Evolutionary conservation across 2,888 invertebrate genomes (phyloP), one percentile per base, ranked within the genome.

Genomic region (Brachypalpus laphriformis): DNA sequence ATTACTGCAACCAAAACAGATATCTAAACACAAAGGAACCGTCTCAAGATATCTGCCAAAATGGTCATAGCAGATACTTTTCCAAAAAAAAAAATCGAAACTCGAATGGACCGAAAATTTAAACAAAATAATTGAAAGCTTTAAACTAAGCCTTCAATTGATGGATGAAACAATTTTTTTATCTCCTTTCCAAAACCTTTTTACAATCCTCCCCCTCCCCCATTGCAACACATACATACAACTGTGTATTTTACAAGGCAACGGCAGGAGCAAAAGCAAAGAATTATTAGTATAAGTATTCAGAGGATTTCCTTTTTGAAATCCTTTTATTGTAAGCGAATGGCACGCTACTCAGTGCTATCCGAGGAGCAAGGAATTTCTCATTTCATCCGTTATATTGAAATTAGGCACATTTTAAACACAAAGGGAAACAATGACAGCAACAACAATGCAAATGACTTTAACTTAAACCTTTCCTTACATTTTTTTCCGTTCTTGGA

Each of bases 301-400:
- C 22, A 9, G 61, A 47, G 72, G 71, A 63, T 78, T 82, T 82
- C 72, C 82, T 78, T 82, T 82, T 82, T 77, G 82, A 78, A 68
- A 72, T 82, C 72, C 72, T 68, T 66, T 72, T 72, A 77, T 45
- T 57, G 70, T 65, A 71, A 77, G 59, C 61, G 20, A 51, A 47
- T 45, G 61, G 37, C 63, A 45, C 61, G 59, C 49, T 11, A 31
- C 34, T 5, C 37, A 47, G 34, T 56, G 37, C 65, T 31, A 47
- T 28, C 51, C 16, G 31, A 57, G 40, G 47, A 77, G 54, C 51
- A 47, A 22, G 66, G 42, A 56, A 68, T 63, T 78, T 71, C 71
- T 61, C 66, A 66, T 71, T 77, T 72, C 37, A 77, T 40, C 51
- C 51, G 47, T 65, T 37, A n/a, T n/a, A 57, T 65, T 63, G 57